phyloP scores from a whole-genome alignment of 2,113 vertebrate species.

The Nestor notabilis region DNA sequence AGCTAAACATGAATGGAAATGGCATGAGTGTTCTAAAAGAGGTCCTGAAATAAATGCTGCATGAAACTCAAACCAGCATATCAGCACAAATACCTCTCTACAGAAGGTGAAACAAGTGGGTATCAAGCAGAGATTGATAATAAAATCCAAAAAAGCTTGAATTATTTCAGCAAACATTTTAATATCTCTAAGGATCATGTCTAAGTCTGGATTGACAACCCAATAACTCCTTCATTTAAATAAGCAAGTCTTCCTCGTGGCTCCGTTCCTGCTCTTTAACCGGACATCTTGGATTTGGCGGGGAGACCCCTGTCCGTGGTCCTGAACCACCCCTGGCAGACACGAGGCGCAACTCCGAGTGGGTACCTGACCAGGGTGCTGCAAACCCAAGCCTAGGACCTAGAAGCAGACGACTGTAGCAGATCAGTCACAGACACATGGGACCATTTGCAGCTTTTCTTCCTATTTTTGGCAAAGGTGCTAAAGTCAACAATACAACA shows the following conservation, averaged over 20 bases:
- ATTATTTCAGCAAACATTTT: neutral
- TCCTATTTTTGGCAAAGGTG: neutral
- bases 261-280: accelerated
- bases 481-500: neutral
- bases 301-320: neutral
- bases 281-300: accelerated
- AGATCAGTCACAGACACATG: too few relatives aligned
- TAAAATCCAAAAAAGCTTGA: neutral
- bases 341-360: accelerated
- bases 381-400: neutral
- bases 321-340: accelerated
- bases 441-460: neutral
- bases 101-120: too few relatives aligned
- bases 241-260: accelerated
- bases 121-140: neutral
- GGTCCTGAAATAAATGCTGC: neutral
- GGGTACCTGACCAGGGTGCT: conserved; percentile 24
- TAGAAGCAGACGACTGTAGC: accelerated
- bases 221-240: neutral
- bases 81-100: neutral
- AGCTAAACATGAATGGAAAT: neutral
- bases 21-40: neutral
- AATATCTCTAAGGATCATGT: neutral
- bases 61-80: neutral
- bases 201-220: neutral